Conservation (phyloP, 2,888 invertebrate species). For the Cheilosia grossa region DNA sequence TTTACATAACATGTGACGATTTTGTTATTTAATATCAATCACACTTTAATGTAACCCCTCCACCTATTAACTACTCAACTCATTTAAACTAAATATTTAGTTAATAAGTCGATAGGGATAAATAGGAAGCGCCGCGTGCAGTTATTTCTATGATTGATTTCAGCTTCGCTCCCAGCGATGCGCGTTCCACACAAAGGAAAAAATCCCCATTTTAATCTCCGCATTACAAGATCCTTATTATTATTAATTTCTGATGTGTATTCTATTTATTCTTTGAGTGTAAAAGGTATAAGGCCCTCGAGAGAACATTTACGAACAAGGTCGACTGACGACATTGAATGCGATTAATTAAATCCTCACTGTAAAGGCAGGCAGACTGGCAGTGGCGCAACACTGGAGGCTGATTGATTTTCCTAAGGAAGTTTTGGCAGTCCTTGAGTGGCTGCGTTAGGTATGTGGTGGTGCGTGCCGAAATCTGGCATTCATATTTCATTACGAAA, state of each 20-base stretch:
- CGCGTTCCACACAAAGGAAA: no score
- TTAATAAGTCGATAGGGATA: no score
- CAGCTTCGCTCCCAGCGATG: no score
- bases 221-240: neutral
- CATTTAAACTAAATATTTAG: no score
- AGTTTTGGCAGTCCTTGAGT: slow-evolving; percentile 10
- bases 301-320: slow-evolving; percentile 26
- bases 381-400: neutral
- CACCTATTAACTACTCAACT: no score
- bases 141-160: no score
- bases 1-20: no score
- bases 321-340: slow-evolving; percentile 31
- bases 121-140: no score
- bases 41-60: no score
- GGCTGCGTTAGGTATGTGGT: slow-evolving; percentile 4
- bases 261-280: slow-evolving; percentile 14
- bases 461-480: slow-evolving; percentile 12
- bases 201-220: neutral
- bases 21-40: no score
- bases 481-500: slow-evolving; percentile 8
- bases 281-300: slow-evolving; percentile 3
- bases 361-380: slow-evolving; percentile 3
- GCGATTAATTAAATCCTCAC: slow-evolving; percentile 27
- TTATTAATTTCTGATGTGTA: slow-evolving; percentile 3
- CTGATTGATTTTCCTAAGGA: slow-evolving; percentile 20